Conservation (phyloP, 2,797 vertebrate species). For the Pyrocephalus nanus region DNA sequence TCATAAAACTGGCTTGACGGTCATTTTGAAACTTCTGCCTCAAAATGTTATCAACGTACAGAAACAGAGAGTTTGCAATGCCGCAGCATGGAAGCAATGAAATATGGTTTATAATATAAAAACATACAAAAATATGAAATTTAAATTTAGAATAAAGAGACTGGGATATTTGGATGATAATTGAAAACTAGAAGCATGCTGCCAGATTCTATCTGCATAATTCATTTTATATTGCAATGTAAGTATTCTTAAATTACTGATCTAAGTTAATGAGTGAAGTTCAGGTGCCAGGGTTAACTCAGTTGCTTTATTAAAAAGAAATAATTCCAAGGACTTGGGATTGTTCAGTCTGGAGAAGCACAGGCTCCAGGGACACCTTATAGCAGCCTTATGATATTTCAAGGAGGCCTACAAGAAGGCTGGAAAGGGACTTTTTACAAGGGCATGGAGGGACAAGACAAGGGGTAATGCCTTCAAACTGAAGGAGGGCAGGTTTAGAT, state of each 20-base stretch:
- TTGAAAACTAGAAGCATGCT: background rate
- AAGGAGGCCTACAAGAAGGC: background rate
- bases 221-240: background rate
- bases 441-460: no score
- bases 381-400: background rate
- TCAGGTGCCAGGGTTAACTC: background rate
- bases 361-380: background rate
- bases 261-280: background rate
- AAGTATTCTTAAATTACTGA: background rate
- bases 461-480: background rate
- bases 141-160: background rate
- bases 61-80: background rate
- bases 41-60: background rate
- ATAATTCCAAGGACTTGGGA: background rate
- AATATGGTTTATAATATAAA: background rate
- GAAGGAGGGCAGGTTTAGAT: background rate
- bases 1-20: background rate
- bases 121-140: background rate
- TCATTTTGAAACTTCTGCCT: background rate
- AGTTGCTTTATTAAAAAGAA: background rate
- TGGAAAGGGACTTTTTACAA: background rate
- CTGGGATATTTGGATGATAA: background rate
- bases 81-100: background rate
- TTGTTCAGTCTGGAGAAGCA: background rate
- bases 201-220: background rate